Conservation (phyloP, 1,140 invertebrate genomes). For the Babylonia areolata region DNA sequence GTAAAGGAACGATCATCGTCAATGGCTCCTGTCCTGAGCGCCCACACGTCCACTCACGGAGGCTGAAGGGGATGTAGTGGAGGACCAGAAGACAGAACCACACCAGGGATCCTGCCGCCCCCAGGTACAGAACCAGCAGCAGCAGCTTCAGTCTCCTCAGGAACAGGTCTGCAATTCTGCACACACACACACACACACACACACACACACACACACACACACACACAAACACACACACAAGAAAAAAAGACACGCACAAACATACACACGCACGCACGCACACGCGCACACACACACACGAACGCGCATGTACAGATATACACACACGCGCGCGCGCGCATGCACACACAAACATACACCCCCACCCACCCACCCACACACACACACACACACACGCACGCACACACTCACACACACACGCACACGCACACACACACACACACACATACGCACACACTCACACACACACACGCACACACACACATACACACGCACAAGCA, state of each 20-base stretch:
- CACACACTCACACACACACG: too few species aligned
- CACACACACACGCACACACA: conserved; percentile 9
- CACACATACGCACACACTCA: conserved; percentile 22
- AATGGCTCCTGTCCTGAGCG: too few species aligned
- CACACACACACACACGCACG: too few species aligned
- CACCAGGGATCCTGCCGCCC: conserved; percentile 10
- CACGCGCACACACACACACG: too few species aligned
- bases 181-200: conserved; percentile 17
- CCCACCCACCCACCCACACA: too few species aligned
- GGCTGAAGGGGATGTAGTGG: background rate
- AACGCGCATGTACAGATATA: too few species aligned
- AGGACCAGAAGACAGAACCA: conserved; percentile 45
- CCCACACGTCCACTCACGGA: too few species aligned
- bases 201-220: conserved; percentile 29
- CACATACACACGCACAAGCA: background rate
- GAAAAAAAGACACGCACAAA: background rate
- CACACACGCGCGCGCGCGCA: too few species aligned
- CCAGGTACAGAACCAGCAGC: conserved; percentile 41
- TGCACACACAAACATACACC: too few species aligned
- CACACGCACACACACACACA: background rate
- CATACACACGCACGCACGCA: background rate
- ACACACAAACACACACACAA: background rate
- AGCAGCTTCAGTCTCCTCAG: conserved; percentile 39
- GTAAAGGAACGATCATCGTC: too few species aligned
- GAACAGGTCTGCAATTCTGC: conserved; percentile 2